Evolutionary conservation across 2,113 vertebrate species (phyloP), one percentile per base, ranked within the genome.

Genomic region (Carassius carassius): DNA sequence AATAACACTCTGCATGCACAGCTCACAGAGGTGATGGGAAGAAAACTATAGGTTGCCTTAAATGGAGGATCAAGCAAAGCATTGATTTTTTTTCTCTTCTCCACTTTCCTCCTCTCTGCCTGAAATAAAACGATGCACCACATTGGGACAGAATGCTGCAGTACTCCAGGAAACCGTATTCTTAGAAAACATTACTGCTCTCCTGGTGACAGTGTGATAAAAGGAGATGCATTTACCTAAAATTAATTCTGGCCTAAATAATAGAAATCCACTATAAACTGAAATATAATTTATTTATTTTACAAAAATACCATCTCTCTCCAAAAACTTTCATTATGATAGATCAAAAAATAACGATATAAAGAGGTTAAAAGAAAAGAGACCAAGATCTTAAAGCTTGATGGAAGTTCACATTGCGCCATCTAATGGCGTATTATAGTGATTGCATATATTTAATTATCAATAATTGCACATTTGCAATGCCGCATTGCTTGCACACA

Each of bases 91-190:
- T 58, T 17, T 23, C 49, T 58, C 51, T 58, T 25, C 73, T 44
- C 23, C 41, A 44, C 23, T 56, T 69, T 83, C 21, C 73, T 35
- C 19, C 19, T 69, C 80, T 54, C 4, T 49, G 9, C 44, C 44
- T 60, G 25, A 82, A 67, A 85, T 65, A 51, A 19, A 2, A 63
- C 85, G 44, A 89, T 86, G 86, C 88, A 87, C 19, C 32, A 37
- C 51, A 14, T 8, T 35, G 54, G 32, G 19, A 60, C 11, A 32
- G 75, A 35, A 77, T 56, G 23, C 67, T 21, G 35, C 4, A 2
- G 35, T 70, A 41, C 3, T 69, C 67, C 19, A 19, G 8, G 32
- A 69, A 35, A 21, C 51, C 21, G 56, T 58, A 58, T 60, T 60
- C 17, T 41, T 5, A 70, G 21, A 60, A 58, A 69, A 70, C 29